phyloP scores from a whole-genome alignment of 2,113 vertebrate species.

The Callopanchax toddi region DNA sequence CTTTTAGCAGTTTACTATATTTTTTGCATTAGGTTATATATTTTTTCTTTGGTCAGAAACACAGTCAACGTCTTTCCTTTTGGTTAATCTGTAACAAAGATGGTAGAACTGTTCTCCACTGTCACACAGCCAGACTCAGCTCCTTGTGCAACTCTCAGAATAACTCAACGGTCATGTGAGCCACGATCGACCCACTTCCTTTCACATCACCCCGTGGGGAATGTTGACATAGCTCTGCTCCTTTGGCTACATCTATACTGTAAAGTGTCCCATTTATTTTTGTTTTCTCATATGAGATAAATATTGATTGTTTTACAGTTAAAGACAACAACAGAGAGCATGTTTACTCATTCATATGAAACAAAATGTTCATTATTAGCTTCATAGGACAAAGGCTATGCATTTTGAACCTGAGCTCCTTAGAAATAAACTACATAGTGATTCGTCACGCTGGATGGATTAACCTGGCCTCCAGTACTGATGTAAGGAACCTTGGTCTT shows the following conservation, averaged over 20 bases:
- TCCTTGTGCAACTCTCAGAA: slow-evolving; percentile 36
- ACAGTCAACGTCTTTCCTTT: slow-evolving; percentile 21
- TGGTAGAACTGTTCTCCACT: background rate
- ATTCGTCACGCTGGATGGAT: too few relatives aligned
- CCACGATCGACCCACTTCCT: slow-evolving; percentile 51
- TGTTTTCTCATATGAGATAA: slow-evolving; percentile 8
- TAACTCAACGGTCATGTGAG: slow-evolving; percentile 35
- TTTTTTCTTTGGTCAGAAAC: too few relatives aligned
- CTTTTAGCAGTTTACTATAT: too few relatives aligned
- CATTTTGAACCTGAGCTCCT: too few relatives aligned
- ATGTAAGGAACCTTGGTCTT: too few relatives aligned
- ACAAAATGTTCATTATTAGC: too few relatives aligned
- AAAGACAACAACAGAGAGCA: background rate
- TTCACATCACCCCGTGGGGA: slow-evolving; percentile 28
- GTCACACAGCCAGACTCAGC: slow-evolving; percentile 27
- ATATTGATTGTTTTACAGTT: slow-evolving; percentile 2
- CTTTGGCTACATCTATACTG: slow-evolving; percentile 1
- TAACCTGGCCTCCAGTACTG: too few relatives aligned
- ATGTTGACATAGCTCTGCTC: slow-evolving; percentile 19
- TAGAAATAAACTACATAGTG: too few relatives aligned
- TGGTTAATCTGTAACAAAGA: slow-evolving; percentile 9
- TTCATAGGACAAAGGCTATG: too few relatives aligned
- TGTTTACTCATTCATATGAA: background rate
- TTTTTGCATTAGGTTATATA: background rate
- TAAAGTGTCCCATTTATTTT: slow-evolving; percentile 23